Base-by-base conservation (phyloP, 2,113 vertebrate species). In the Podiceps cristatus region DNA sequence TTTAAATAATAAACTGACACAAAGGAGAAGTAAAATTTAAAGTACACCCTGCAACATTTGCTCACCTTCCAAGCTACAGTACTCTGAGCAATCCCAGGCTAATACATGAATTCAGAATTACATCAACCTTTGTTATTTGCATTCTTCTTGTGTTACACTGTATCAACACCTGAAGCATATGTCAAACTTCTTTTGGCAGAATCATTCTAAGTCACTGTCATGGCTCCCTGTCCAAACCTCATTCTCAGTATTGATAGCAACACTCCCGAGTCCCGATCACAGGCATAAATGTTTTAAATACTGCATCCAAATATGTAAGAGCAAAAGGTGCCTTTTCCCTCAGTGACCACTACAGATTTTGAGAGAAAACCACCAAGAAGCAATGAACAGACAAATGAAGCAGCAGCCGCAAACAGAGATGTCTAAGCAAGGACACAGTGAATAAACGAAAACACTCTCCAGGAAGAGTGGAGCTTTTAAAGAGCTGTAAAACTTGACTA, bases 271-370 rank as follows among this genome's bases (percentile, higher is more conserved):
- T 73, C 35, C 35, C 40, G 35, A 64, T 17, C 53, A 75, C 8
- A 68, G 31, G 20, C 9, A 9, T 13, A 66, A 81, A 10, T 3
- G 8, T 45, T 76, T 84, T 47, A 81, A 19, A 28, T 81, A 59
- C 6, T 27, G 13, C 0, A 0, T n/a, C 15, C 31, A 89, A 18
- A 29, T 37, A 58, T 0, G 0, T 17, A 53, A 49, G 10, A 90
- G 13, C 14, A 94, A 92, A 37, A 2, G 4, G 18, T 59, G 18
- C 5, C 17, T 80, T 83, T 79, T 59, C n/a, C 52, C 68, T 89
- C 47, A 60, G 59, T 44, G n/a, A 71, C 18, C 18, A 55, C 7
- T 9, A 14, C 17, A 23, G 11, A 71, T 59, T 89, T 55, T 69
- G 49, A 59, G 16, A 29, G 37, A 88, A 78, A 85, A 37, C 6